Evolutionary conservation across 2,888 invertebrate genomes (phyloP).

Genomic region (Oxyteleia sp.): DNA sequence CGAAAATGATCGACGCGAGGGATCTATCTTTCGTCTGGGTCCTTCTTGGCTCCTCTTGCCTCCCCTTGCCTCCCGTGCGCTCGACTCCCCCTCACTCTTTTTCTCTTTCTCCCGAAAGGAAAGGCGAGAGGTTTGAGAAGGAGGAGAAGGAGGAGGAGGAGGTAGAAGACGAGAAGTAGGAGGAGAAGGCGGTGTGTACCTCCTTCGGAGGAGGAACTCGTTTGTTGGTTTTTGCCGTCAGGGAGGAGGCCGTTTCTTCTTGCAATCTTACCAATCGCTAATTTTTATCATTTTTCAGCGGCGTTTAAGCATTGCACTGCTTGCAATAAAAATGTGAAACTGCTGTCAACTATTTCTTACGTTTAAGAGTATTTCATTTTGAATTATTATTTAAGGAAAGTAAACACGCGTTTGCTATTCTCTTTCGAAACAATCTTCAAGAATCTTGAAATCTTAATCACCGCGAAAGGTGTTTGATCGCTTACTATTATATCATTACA

Average conservation of each 20-base stretch:
- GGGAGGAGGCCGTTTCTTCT: constrained; percentile 65
- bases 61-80: constrained; percentile 1
- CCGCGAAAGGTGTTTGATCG: no score
- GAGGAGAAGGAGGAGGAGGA: constrained; percentile 47
- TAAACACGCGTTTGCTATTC: no score
- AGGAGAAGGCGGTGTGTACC: constrained; percentile 69
- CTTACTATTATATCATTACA: no score
- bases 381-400: no score
- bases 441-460: no score
- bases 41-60: constrained; percentile 1
- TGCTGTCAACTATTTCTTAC: no score
- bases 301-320: neutral
- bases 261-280: constrained; percentile 22
- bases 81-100: constrained; percentile 37
- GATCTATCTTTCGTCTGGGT: constrained; percentile 45
- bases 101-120: constrained; percentile 30
- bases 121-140: constrained; percentile 55
- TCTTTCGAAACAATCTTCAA: no score
- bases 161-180: constrained; percentile 28
- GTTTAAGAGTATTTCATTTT: no score
- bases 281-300: constrained; percentile 19
- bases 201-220: constrained; percentile 78
- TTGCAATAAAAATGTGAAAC: neutral
- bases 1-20: constrained; percentile 42
- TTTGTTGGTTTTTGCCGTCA: constrained; percentile 81